Evolutionary conservation across 2,888 invertebrate genomes (phyloP), one percentile per base, ranked within the genome.

Genomic region (Sarcophaga variegata): DNA sequence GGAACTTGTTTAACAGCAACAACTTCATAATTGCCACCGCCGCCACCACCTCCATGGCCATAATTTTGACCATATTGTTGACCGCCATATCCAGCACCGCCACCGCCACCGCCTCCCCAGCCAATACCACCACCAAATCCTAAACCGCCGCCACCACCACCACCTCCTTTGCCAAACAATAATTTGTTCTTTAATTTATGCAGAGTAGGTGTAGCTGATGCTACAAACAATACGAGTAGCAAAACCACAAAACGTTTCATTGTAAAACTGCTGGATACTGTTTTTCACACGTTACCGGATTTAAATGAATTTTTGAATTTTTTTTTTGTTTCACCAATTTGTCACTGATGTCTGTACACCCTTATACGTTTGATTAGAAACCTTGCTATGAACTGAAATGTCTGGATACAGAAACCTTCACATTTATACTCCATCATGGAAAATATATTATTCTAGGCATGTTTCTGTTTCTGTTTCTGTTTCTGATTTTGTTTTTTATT

Each of bases 111-210:
- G 12, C 79, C 20, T 6, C 81, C 66, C 20, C 71, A 37, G 2
- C 83, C 83, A 54, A 81, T 37, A 12, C 74, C 75, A 27, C 45
- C 59, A 10, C 78, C 70, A 14, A 59, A 71, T 2, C 87, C 85
- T 3, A 64, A 84, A 14, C 88, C 88, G 25, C 89, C 87, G 25
- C 86, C 83, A 12, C 88, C 75, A 86, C 90, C 89, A 69, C 72
- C 86, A 74, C 37, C 67, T 20, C 78, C 67, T 20, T 83, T 81
- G 5, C 74, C 85, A 11, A 84, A 37, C 74, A 88, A 49, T 72
- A 87, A 60, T 67, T 85, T 69, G 64, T 88, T 79, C 54, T 87
- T 79, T 49, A 88, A 82, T 79, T 84, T 86, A 22, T 88, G 87
- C 5, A 89, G 77, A 66, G 89, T 90, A 37, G 89, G 85, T 37